phyloP scores from a whole-genome alignment of 53 echinoderm and acorn worm species.

The Stichopus horrens region DNA sequence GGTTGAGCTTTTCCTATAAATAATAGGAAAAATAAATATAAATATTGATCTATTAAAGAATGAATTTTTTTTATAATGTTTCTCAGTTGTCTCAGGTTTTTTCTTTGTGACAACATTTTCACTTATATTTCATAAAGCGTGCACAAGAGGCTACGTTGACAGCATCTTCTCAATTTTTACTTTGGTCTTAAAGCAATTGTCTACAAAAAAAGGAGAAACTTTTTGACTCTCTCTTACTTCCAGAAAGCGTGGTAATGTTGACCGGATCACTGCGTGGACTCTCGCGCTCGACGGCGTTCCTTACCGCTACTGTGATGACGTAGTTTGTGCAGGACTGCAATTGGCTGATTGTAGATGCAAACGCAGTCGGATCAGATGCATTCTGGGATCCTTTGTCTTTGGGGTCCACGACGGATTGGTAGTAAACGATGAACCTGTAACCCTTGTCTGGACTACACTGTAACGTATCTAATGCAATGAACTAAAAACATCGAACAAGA shows the following conservation, averaged over 20 bases:
- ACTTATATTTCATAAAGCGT: too few relatives aligned
- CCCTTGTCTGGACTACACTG: conserved; percentile 29
- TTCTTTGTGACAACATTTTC: too few relatives aligned
- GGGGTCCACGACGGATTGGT: neutral
- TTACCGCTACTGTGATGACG: conserved; percentile 2
- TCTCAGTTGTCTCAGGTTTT: too few relatives aligned
- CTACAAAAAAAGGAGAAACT: too few relatives aligned
- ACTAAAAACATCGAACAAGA: neutral
- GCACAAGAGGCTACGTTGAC: too few relatives aligned
- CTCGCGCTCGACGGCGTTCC: neutral
- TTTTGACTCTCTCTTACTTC: neutral
- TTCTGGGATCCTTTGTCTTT: neutral
- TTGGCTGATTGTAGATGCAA: neutral
- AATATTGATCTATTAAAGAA: too few relatives aligned
- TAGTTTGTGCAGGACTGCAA: neutral
- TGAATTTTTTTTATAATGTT: too few relatives aligned
- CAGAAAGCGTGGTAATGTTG: neutral
- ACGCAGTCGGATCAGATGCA: neutral
- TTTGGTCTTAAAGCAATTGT: too few relatives aligned
- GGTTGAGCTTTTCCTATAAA: too few relatives aligned
- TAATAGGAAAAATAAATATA: too few relatives aligned
- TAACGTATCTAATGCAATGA: neutral
- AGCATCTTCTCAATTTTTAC: too few relatives aligned
- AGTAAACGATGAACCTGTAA: neutral
- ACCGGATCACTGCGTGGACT: neutral